A percentile compares a stretch with the other conserved stretches of the same genome.
Evolutionary conservation across 37 sponge, comb jelly and placozoan species (phyloP).

Genomic region (Bolinopsis microptera): DNA sequence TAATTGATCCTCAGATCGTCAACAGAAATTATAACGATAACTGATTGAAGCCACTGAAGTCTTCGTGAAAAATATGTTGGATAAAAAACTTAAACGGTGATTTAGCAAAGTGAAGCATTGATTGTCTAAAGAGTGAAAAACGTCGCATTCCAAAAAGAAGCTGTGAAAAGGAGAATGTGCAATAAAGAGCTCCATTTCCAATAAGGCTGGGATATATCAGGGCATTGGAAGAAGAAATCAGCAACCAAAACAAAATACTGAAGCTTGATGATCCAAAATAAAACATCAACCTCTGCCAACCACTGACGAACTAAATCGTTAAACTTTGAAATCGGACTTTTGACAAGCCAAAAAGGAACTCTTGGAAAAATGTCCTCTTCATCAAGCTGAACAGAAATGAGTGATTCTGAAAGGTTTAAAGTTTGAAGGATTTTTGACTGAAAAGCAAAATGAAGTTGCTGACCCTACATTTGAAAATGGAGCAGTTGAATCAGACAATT

Average conservation of each 20-base stretch:
- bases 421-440: background rate
- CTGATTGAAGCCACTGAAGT: background rate
- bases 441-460: background rate
- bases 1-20: background rate
- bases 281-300: background rate
- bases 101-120: background rate
- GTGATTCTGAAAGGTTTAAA: background rate
- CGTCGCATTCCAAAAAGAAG: background rate
- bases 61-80: background rate
- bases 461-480: background rate
- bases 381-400: background rate
- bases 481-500: background rate
- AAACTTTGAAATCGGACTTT: background rate
- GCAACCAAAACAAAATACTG: background rate
- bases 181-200: background rate
- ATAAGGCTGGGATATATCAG: conserved; percentile 19
- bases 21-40: background rate
- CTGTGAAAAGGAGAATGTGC: background rate
- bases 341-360: background rate
- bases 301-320: background rate
- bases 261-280: conserved; percentile 18
- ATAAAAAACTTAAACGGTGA: too few relatives aligned
- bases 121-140: background rate
- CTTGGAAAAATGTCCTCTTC: background rate
- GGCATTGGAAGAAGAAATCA: conserved; percentile 12